phyloP scores from a whole-genome alignment of 2,888 invertebrate species.

The Pseudanteris insignis region DNA sequence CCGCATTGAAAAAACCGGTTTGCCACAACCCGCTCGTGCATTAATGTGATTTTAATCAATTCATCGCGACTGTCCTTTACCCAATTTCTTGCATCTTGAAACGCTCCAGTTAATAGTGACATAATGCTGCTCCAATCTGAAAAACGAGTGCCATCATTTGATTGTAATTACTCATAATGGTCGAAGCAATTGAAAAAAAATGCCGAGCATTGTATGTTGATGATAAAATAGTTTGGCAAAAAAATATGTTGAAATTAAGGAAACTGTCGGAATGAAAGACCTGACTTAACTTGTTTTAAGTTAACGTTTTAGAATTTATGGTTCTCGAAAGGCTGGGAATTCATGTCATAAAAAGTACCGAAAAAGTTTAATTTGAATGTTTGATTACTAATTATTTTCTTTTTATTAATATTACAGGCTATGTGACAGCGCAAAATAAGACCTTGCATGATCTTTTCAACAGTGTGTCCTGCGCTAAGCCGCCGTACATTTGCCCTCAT shows the following conservation, averaged over 20 bases:
- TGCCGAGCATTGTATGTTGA: no score
- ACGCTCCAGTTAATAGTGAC: conserved; percentile 48
- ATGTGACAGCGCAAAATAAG: conserved; percentile 62
- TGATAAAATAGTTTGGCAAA: no score
- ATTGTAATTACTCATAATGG: neutral
- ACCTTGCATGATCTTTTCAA: conserved; percentile 77
- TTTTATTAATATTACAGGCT: conserved; percentile 43
- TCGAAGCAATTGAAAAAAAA: no score
- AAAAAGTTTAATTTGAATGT: no score
- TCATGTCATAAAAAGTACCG: no score
- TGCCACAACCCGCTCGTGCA: neutral
- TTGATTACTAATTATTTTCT: neutral
- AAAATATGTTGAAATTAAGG: no score
- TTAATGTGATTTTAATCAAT: conserved; percentile 22
- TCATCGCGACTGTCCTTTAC: conserved; percentile 50
- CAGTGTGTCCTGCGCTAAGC: conserved; percentile 82
- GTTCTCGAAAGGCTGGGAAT: neutral
- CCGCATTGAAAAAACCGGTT: conserved; percentile 18
- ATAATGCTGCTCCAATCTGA: conserved; percentile 7
- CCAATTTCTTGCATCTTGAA: conserved; percentile 47
- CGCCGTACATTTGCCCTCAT: conserved; percentile 84
- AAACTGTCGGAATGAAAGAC: no score
- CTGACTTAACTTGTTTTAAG: neutral
- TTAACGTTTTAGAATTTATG: neutral
- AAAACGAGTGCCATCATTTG: conserved; percentile 14